Evolutionary conservation across 2,113 vertebrate genomes (phyloP).

Genomic region (Perca schrenkii): DNA sequence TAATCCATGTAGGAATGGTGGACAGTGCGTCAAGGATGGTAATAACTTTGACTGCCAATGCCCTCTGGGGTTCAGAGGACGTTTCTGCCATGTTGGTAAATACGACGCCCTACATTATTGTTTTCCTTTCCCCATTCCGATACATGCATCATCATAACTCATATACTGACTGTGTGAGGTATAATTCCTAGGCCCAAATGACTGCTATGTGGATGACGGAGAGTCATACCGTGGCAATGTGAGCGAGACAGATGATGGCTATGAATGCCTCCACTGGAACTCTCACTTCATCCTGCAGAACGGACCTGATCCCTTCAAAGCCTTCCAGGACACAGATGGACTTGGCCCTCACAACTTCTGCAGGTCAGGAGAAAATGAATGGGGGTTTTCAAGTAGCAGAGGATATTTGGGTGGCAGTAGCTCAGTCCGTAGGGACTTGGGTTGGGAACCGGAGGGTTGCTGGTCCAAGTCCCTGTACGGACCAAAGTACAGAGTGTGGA

Average conservation of each 20-base stretch:
- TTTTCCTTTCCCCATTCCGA: not conserved
- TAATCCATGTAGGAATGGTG: constrained; percentile 82
- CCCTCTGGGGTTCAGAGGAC: constrained; percentile 67
- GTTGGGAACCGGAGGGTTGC: too few relatives aligned
- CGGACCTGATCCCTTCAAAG: constrained; percentile 64
- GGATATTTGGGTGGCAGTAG: too few relatives aligned
- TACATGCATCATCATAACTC: not conserved
- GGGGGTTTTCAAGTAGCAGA: not conserved
- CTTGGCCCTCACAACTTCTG: constrained; percentile 85
- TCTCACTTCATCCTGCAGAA: constrained; percentile 78
- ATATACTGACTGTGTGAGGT: not conserved
- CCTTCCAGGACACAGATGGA: constrained; percentile 63
- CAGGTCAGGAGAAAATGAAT: constrained; percentile 71
- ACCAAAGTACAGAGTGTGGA: too few relatives aligned
- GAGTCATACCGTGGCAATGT: constrained; percentile 82
- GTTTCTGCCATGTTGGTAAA: constrained; percentile 84
- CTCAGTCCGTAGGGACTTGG: too few relatives aligned
- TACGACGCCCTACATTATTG: not conserved
- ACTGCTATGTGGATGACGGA: constrained; percentile 81
- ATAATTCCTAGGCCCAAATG: constrained; percentile 70
- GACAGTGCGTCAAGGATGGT: constrained; percentile 68
- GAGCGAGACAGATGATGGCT: constrained; percentile 78
- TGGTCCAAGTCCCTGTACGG: too few relatives aligned
- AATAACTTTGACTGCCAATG: constrained; percentile 81
- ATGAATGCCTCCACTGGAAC: constrained; percentile 85